Evolutionary conservation across 2,113 vertebrate genomes (phyloP).

Genomic region (Calcarius ornatus): DNA sequence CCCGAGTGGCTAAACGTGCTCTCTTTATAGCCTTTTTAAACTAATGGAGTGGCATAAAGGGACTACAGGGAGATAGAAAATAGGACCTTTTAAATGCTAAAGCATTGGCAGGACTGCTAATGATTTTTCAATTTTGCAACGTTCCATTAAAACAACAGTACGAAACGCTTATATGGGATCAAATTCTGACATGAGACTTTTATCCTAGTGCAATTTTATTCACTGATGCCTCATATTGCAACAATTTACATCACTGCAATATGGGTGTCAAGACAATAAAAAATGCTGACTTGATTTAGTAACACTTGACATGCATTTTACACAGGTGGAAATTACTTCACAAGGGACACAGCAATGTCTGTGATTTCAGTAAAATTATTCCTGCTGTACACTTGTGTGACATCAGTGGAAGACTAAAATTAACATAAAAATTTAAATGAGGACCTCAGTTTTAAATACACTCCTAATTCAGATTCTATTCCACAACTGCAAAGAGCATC

Average conservation of each 20-base stretch:
- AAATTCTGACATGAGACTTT: slow-evolving; percentile 14
- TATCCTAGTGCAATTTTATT: slow-evolving; percentile 7
- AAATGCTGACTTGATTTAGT: slow-evolving; percentile 21
- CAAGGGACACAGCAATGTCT: not conserved
- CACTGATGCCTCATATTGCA: slow-evolving; percentile 1
- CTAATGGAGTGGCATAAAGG: slow-evolving; percentile 42
- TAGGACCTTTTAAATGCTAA: slow-evolving; percentile 33
- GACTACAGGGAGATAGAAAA: slow-evolving; percentile 33
- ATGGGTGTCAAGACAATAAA: not conserved
- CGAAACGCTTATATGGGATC: not conserved
- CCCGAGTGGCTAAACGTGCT: not conserved
- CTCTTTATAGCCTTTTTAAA: slow-evolving; percentile 49
- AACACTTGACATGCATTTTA: not conserved
- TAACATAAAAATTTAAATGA: not conserved
- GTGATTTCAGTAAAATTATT: not conserved
- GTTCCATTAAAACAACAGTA: slow-evolving; percentile 27
- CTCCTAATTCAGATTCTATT: not conserved
- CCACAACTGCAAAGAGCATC: not conserved
- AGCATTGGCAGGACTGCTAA: slow-evolving; percentile 28
- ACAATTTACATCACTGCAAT: not conserved
- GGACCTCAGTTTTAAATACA: not conserved
- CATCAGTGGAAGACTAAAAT: slow-evolving; percentile 1
- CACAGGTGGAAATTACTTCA: slow-evolving; percentile 10
- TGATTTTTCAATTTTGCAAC: slow-evolving; percentile 44
- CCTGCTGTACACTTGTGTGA: not conserved